Evolutionary conservation across 2,888 invertebrate species (phyloP).

Genomic region (Trichopoda pennipes): DNA sequence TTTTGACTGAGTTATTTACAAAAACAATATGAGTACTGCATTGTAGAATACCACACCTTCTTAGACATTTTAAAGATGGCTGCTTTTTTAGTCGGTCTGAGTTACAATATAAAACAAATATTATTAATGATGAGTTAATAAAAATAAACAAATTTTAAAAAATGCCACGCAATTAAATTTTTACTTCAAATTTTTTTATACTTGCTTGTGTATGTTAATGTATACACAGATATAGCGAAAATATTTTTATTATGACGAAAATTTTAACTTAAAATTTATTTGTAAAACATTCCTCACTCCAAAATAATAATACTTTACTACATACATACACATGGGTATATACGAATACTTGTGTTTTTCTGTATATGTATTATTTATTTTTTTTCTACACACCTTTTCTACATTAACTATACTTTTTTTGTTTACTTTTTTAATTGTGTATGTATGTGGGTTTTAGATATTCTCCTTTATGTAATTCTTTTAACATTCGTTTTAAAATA

Average conservation of each 20-base stretch:
- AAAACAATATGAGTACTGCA: constrained; percentile 29
- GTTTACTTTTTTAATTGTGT: constrained; percentile 22
- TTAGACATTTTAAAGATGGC: constrained; percentile 63
- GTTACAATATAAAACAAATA: constrained; percentile 21
- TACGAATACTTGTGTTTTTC: constrained; percentile 6
- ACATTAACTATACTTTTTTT: neutral
- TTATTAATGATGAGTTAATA: too few species aligned
- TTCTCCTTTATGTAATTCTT: constrained; percentile 43
- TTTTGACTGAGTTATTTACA: constrained; percentile 17
- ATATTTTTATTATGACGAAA: constrained; percentile 41
- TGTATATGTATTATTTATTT: constrained; percentile 17
- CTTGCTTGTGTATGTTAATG: neutral
- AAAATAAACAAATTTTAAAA: neutral
- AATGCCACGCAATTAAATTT: constrained; percentile 61
- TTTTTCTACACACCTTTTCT: constrained; percentile 64
- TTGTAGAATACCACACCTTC: constrained; percentile 63
- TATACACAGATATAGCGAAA: neutral
- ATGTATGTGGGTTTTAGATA: constrained; percentile 51
- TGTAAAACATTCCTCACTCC: constrained; percentile 56
- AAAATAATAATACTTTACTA: constrained; percentile 13
- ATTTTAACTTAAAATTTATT: constrained; percentile 24
- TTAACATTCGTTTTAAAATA: constrained; percentile 30
- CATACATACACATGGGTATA: neutral
- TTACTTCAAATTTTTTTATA: constrained; percentile 10
- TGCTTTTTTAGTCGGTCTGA: constrained; percentile 47